Percentiles rank a stretch among this genome's conserved stretches.
Conservation (phyloP, 2,797 vertebrate species). For the Thripadectes ignobilis region DNA sequence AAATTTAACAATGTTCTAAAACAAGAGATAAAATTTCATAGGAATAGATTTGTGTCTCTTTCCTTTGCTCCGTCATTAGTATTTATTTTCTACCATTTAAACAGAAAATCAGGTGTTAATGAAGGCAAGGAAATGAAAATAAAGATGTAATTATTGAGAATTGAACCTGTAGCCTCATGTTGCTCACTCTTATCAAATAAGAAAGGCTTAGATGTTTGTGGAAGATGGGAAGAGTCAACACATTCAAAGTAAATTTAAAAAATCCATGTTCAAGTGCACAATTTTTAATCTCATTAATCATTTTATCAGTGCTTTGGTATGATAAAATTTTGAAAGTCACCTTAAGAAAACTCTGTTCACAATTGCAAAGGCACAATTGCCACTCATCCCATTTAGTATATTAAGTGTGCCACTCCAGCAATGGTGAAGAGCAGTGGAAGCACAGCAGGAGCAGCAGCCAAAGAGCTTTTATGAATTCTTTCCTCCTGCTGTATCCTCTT, state of each 20-base stretch:
- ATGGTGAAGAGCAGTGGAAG: not conserved
- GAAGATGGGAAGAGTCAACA: not conserved
- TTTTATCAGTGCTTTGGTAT: not conserved
- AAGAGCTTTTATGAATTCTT: not conserved
- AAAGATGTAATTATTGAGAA: not conserved
- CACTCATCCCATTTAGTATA: not conserved
- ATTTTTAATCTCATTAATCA: not conserved
- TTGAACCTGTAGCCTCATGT: not conserved
- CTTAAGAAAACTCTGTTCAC: not conserved
- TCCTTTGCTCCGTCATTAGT: not conserved
- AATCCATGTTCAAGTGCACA: not conserved
- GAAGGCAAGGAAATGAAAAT: not conserved
- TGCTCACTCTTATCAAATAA: not conserved
- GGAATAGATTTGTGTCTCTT: not conserved
- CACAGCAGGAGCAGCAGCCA: not conserved
- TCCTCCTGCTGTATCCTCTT: not conserved
- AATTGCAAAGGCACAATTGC: not conserved
- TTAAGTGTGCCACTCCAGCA: not conserved
- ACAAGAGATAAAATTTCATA: not conserved
- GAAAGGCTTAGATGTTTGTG: not conserved
- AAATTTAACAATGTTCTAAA: not conserved
- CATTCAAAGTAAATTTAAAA: not conserved
- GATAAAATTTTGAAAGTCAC: not conserved
- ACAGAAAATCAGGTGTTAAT: not conserved
- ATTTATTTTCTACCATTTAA: not conserved